Base-by-base conservation (phyloP, 2,797 vertebrate genomes). In the Onychomys leucogaster region DNA sequence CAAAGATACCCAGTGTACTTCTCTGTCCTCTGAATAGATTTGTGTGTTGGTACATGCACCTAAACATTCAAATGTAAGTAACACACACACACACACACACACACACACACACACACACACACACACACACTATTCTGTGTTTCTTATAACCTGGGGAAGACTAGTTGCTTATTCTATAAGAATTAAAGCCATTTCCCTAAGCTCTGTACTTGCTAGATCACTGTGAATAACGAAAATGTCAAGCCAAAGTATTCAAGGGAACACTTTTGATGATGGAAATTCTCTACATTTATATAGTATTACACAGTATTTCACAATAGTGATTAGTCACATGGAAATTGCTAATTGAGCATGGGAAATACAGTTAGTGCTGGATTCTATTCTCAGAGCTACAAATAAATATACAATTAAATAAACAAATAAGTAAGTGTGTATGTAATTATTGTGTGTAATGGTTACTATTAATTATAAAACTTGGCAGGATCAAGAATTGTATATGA, bases 161-260 rank as follows among this genome's bases (percentile, higher is more conserved):
- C 41, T 82, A 65, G 46, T 59, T 85, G 25, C n/a, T 96, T 89
- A 71, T 43, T 80, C 37, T 13, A n/a, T 13, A 87, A 89, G 37
- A 76, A 87, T 65, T 63, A 83, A 94, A 95, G 61, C 16, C 23
- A 73, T 29, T 80, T 85, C 69, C 29, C 61, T 63, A 57, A 94
- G 46, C 0, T 63, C 55, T 77, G 14, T 2, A 43, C 16, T 82
- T 75, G 59, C 52, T 71, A 67, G n/a, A 89, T 78, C 5, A 52
- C 41, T 84, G 27, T 52, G 41, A 95, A 90, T 80, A 93, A 92
- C 52, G 69, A n/a, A 82, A 32, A 63, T n/a, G 29, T 55, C 78
- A 93, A 55, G 6, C 46, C 52, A 12, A 32, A 55, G 4, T 90
- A 3, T 75, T 90, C 37, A 75, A 49, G 4, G 52, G 37, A 82